phyloP scores from a whole-genome alignment of 2,888 invertebrate genomes.

The Cephus pygmeus region DNA sequence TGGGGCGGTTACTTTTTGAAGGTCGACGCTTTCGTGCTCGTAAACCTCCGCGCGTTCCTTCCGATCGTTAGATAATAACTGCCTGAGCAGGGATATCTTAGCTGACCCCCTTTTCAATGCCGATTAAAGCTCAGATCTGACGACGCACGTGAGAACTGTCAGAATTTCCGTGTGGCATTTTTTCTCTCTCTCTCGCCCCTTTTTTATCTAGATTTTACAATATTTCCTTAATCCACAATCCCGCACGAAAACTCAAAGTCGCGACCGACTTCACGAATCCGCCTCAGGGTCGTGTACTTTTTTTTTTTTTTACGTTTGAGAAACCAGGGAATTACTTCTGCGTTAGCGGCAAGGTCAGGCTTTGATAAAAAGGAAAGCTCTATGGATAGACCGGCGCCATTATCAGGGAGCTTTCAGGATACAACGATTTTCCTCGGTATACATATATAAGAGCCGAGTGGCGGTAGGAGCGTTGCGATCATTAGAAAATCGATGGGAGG shows the following conservation, averaged over 20 bases:
- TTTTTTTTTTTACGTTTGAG: neutral
- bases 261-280: neutral
- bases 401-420: neutral
- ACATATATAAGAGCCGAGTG: constrained; percentile 13
- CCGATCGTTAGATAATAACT: constrained; percentile 1
- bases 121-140: neutral
- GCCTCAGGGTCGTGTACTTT: neutral
- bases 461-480: constrained; percentile 26
- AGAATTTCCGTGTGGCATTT: neutral
- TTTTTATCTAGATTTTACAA: neutral
- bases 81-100: neutral
- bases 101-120: neutral
- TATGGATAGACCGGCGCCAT: neutral
- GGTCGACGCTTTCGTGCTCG: constrained; percentile 16
- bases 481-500: constrained; percentile 33
- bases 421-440: neutral
- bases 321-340: neutral
- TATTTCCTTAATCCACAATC: neutral
- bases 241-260: neutral
- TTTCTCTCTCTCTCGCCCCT: neutral
- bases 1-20: constrained; percentile 7
- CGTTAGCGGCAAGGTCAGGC: neutral
- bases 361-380: neutral
- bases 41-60: neutral
- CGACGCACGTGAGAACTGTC: neutral